phyloP scores from a whole-genome alignment of 2,888 invertebrate genomes.

The Adelphocoris suturalis region DNA sequence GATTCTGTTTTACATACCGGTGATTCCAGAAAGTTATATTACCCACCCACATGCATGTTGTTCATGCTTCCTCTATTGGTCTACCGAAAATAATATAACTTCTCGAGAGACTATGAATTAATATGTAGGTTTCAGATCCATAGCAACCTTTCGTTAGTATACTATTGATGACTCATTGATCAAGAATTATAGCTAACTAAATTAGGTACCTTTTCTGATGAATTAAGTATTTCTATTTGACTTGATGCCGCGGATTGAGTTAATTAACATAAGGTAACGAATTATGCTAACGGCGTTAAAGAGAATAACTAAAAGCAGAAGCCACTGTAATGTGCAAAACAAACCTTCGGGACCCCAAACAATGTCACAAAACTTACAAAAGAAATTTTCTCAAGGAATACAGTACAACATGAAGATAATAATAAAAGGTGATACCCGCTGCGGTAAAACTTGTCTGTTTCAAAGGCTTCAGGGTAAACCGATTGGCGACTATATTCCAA shows the following conservation, averaged over 20 bases:
- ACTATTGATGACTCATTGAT: too few species aligned
- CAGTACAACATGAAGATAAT: conserved; percentile 41
- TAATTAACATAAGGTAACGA: not conserved
- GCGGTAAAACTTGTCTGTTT: conserved; percentile 13
- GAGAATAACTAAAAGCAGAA: not conserved
- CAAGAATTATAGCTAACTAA: too few species aligned
- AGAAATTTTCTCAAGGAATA: conserved; percentile 18
- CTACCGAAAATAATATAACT: too few species aligned
- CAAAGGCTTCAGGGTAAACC: conserved; percentile 40
- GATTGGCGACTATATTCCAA: not conserved
- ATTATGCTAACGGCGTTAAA: conserved; percentile 17
- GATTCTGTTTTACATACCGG: too few species aligned
- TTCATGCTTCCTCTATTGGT: too few species aligned
- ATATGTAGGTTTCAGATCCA: too few species aligned
- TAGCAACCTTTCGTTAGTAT: too few species aligned
- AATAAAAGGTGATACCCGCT: conserved; percentile 15
- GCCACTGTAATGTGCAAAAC: not conserved
- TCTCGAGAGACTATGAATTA: too few species aligned
- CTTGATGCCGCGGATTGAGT: not conserved
- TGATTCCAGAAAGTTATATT: too few species aligned
- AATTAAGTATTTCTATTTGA: too few species aligned
- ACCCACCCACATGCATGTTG: too few species aligned
- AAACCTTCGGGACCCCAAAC: not conserved
- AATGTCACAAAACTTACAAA: conserved; percentile 14
- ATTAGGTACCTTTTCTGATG: too few species aligned